Percentiles rank a stretch among this genome's conserved stretches.
These are phyloP conservation scores for Conchocele bisecta DNA, from an alignment of 2,888 invertebrate species.

Conservation along the genomic window DNA sequence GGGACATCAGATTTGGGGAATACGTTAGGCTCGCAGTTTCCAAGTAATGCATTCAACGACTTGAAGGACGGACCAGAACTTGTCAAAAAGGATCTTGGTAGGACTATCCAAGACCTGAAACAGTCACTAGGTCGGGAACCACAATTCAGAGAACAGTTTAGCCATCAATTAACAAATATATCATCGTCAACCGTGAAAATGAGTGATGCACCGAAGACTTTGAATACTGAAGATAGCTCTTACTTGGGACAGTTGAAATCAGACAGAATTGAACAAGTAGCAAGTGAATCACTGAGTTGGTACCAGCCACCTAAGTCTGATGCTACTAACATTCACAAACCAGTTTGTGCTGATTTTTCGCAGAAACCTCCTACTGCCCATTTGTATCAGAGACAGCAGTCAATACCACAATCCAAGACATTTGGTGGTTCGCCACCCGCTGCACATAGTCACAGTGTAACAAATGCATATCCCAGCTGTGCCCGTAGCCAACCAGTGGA, in stretches of 20 bases:
- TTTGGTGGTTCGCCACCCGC: neutral
- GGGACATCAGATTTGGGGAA: too few relatives aligned
- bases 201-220: neutral
- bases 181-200: too few relatives aligned
- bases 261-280: neutral
- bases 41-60: slow-evolving; percentile 26
- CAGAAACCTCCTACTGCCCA: too few relatives aligned
- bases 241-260: neutral
- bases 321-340: too few relatives aligned
- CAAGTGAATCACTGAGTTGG: too few relatives aligned
- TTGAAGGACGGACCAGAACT: slow-evolving; percentile 40
- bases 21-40: slow-evolving; percentile 42
- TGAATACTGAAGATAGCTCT: neutral
- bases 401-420: neutral
- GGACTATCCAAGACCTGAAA: slow-evolving; percentile 53
- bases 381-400: neutral
- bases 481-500: too few relatives aligned
- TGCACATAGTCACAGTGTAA: slow-evolving; percentile 8
- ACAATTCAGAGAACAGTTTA: slow-evolving; percentile 43
- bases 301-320: too few relatives aligned
- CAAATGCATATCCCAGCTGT: too few relatives aligned
- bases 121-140: slow-evolving; percentile 50
- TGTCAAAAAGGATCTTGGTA: slow-evolving; percentile 45
- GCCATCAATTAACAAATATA: too few relatives aligned
- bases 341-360: too few relatives aligned